Evolutionary conservation across 1,140 invertebrate genomes (phyloP), one percentile per base, ranked within the genome.

Genomic region (Pseudomyrmex cubaensis): DNA sequence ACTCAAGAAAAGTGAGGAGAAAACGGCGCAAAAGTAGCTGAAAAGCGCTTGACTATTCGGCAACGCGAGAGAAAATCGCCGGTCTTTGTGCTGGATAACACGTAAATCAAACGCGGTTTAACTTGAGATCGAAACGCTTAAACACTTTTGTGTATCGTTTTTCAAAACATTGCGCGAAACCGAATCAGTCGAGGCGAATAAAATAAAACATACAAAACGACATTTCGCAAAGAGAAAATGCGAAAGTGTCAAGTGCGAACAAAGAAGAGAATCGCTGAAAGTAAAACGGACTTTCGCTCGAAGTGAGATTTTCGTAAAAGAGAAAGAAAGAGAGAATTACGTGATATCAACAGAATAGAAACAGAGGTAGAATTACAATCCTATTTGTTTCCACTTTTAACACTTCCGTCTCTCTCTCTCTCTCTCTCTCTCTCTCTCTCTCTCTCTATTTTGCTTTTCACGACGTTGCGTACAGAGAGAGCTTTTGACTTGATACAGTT

Each of bases 261-360:
- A 48, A 48, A 46, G 12, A 48, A 54, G 17, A 78, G 17, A 62
- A 77, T 57, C 35, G 25, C 9, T 17, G 25, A 48, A 54, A 78
- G 64, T 78, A 70, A 59, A 78, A 1, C 66, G 44, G 44, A 70
- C 52, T 78, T 61, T 78, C 48, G 48, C 64, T 48, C 75, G 35
- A 69, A 35, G 25, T 46, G 46, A 78, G 64, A 70, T 78, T 78
- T 12, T 46, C 76, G 20, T 15, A 54, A 70, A 69, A 69, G 76
- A 48, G 7, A 35, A 5, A 35, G 5, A 35, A 35, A 35, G 35
- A 35, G 7, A 59, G 54, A 78, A 57, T 70, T 78, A 78, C 35
- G 4, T 46, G 10, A 15, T 35, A 52, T 2, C 76, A 5, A n/a
- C 15, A 9, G 76, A 9, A 57, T 13, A 69, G 64, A 48, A 57